Base-by-base conservation (phyloP, 2,113 vertebrate species). In the Helogale parvula region DNA sequence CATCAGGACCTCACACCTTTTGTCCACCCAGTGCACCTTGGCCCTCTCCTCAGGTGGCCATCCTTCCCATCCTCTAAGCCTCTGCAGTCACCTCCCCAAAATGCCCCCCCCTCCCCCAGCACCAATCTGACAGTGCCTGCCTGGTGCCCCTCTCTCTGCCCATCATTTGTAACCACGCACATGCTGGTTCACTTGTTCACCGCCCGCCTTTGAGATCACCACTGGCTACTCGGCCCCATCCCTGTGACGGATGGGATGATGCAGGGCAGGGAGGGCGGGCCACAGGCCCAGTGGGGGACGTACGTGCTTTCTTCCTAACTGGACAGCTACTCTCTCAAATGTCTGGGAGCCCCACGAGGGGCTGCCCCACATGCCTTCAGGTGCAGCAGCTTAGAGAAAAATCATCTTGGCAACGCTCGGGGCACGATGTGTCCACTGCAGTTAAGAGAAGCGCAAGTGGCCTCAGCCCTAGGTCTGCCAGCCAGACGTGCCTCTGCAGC, bases 401-500 rank as follows among this genome's bases (percentile, higher is more conserved):
- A 23, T 21, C 27, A 45, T 17, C 17, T 47, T 13, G 31, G 41
- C 2, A 31, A 41, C 6, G 29, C 77, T 35, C 27, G 52, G 93
- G 76, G 17, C 14, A 3, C 63, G 25, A 0, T 11, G 38, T n/a
- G 69, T 45, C 68, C 17, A 3, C 1, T 0, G 4, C 38, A 60
- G 41, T 23, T 23, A 10, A 84, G 76, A 57, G 31, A 68, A 17
- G 33, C 47, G 12, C 7, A 2, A 52, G 74, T 1, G 29, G 47
- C 76, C 21, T 60, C 21, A 14, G 3, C 29, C 33, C 1, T 5
- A 19, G 57, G 60, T 33, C 74, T 14, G 0, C 3, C 9, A 2
- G 29, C 19, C 93, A 54, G 69, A n/a, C 0, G 0, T 0, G 17
- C 79, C 29, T 45, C 0, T n/a, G 89, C 4, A 0, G 8, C 9